Evolutionary conservation across 2,888 invertebrate species (phyloP).

Genomic region (Cephus rjabovi): DNA sequence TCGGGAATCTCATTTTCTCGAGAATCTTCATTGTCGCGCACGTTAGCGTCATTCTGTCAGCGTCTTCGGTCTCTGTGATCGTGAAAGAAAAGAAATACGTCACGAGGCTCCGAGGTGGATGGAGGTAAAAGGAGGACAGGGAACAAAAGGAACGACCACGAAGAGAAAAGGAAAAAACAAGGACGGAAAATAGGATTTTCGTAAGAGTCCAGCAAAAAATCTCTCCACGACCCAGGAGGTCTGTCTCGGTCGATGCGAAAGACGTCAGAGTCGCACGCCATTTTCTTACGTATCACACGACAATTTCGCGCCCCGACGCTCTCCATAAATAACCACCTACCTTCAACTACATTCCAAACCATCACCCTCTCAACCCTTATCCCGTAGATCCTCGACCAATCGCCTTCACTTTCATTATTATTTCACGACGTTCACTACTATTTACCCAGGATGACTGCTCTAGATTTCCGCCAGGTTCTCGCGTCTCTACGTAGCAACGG

Average conservation of each 20-base stretch:
- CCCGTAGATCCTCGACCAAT: slow-evolving; percentile 4
- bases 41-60: not conserved
- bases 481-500: not conserved
- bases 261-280: slow-evolving; percentile 6
- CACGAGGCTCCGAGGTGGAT: not conserved
- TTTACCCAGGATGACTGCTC: not conserved
- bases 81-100: not conserved
- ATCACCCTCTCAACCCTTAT: slow-evolving; percentile 16
- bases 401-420: slow-evolving; percentile 16
- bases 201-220: not conserved
- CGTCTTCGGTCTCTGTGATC: not conserved
- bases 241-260: not conserved
- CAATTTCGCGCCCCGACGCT: slow-evolving; percentile 42
- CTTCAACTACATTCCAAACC: slow-evolving; percentile 13
- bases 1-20: not conserved
- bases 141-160: not conserved
- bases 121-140: no score
- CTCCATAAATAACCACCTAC: slow-evolving; percentile 36
- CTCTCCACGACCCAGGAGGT: not conserved
- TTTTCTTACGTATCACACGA: slow-evolving; percentile 1
- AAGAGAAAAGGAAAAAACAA: not conserved
- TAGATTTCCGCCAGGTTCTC: not conserved
- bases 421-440: not conserved
- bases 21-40: not conserved
- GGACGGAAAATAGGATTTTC: not conserved